phyloP scores from a whole-genome alignment of 2,113 vertebrate genomes.

The Salvelinus namaycush region DNA sequence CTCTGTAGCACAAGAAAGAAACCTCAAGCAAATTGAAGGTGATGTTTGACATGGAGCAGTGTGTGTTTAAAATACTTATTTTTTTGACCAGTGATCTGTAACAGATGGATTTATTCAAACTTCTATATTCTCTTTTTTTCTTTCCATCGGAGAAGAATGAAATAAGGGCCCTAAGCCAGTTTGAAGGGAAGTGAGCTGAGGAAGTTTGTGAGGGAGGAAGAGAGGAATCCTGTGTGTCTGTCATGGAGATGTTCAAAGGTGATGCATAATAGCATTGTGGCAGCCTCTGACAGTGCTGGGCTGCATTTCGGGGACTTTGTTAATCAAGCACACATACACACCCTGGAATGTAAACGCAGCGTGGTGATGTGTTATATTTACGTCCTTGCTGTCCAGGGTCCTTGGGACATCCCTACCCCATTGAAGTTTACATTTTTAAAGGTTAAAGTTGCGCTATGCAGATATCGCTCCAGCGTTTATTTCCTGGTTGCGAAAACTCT shows the following conservation, averaged over 20 bases:
- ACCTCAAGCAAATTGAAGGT: slow-evolving; percentile 34
- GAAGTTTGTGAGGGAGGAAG: neutral
- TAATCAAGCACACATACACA: slow-evolving; percentile 23
- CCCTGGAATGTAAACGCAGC: slow-evolving; percentile 23
- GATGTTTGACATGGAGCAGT: slow-evolving; percentile 36
- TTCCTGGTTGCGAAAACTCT: too few species aligned
- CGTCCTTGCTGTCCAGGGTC: neutral
- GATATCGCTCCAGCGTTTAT: too few species aligned
- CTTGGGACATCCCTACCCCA: too few species aligned
- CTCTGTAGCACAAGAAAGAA: slow-evolving; percentile 24
- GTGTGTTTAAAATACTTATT: slow-evolving; percentile 39
- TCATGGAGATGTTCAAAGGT: slow-evolving; percentile 8
- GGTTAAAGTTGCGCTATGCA: too few species aligned
- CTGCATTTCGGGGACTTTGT: slow-evolving; percentile 4
- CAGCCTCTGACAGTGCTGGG: neutral
- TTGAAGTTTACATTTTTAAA: too few species aligned
- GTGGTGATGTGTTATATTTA: slow-evolving; percentile 10
- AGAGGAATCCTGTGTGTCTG: neutral
- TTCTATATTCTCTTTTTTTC: slow-evolving; percentile 13
- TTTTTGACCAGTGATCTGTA: slow-evolving; percentile 40
- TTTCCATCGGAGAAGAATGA: slow-evolving; percentile 11
- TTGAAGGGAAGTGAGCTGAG: neutral
- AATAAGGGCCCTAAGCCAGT: slow-evolving; percentile 15
- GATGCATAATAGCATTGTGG: neutral
- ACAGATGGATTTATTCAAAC: slow-evolving; percentile 43